phyloP scores from a whole-genome alignment of 1,140 invertebrate species.

The Drosophila subobscura region DNA sequence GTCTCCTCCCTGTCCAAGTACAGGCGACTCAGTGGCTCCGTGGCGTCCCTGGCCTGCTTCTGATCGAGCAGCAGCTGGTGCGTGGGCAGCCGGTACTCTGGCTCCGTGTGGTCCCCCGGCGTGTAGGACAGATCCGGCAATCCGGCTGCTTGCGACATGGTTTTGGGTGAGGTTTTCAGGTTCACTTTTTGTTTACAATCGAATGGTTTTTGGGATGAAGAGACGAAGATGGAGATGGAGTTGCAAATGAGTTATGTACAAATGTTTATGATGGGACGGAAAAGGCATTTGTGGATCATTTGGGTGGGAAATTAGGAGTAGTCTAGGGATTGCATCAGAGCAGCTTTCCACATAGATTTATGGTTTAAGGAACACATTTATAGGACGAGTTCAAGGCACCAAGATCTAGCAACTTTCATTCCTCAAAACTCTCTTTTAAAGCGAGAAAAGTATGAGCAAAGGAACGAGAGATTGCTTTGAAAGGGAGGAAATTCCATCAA shows the following conservation, averaged over 20 bases:
- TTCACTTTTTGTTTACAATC: constrained; percentile 16
- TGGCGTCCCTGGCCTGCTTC: constrained; percentile 34
- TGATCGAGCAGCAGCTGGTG: constrained; percentile 84
- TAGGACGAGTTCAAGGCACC: too few species aligned
- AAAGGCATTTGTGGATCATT: too few species aligned
- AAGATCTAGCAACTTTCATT: too few species aligned
- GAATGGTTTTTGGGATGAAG: too few species aligned
- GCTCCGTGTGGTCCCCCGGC: constrained; percentile 86
- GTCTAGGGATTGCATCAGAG: too few species aligned
- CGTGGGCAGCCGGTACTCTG: constrained; percentile 84
- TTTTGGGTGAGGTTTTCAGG: constrained; percentile 16
- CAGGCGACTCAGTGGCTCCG: constrained; percentile 50
- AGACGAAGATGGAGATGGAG: constrained; percentile 1
- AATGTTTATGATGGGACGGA: too few species aligned
- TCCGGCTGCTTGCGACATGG: constrained; percentile 64
- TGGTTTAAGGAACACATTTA: too few species aligned
- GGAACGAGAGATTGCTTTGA: too few species aligned
- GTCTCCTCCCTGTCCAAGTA: constrained; percentile 50
- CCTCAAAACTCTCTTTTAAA: too few species aligned
- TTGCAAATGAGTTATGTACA: background rate
- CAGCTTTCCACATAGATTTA: too few species aligned
- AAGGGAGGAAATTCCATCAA: too few species aligned
- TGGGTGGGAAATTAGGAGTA: background rate
- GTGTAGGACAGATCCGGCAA: constrained; percentile 83
- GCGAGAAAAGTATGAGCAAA: too few species aligned